These are phyloP conservation scores for Anaspis maculata DNA, from an alignment of 2,888 invertebrate species.

Conservation along the genomic window DNA sequence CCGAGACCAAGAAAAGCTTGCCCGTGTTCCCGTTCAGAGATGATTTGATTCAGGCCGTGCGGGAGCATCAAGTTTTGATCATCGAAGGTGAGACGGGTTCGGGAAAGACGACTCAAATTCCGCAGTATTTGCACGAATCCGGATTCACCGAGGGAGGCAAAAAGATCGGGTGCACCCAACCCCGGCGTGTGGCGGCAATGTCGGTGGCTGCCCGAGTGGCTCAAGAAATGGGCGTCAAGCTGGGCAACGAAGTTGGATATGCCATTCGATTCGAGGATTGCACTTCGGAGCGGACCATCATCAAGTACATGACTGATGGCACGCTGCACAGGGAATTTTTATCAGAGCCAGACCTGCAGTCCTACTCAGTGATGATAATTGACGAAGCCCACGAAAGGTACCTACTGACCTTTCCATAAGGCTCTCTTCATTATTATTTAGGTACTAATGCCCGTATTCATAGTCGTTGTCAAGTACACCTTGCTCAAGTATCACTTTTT, in stretches of 20 bases:
- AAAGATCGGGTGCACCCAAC: conserved; percentile 91
- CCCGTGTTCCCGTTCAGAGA: conserved; percentile 91
- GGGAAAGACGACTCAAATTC: conserved; percentile 98
- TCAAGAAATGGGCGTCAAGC: conserved; percentile 93
- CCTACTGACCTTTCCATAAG: no score
- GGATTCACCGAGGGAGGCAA: conserved; percentile 70
- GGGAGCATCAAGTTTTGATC: conserved; percentile 78
- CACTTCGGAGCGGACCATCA: conserved; percentile 90
- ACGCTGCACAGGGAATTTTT: conserved; percentile 95
- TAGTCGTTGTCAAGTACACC: no score
- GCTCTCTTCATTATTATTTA: no score
- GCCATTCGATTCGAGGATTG: conserved; percentile 98
- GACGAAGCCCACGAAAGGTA: conserved; percentile 95
- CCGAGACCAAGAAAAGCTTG: conserved; percentile 85
- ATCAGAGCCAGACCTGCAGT: conserved; percentile 90
- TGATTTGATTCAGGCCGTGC: conserved; percentile 85
- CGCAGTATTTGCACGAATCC: conserved; percentile 93
- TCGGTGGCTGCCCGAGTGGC: conserved; percentile 98
- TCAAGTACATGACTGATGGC: conserved; percentile 99
- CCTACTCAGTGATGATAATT: conserved; percentile 97
- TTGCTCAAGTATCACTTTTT: no score
- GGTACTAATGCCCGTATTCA: no score
- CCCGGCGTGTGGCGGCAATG: conserved; percentile 97
- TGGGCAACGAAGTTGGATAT: conserved; percentile 87
- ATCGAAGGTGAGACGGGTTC: conserved; percentile 99